Evolutionary conservation across 2,888 invertebrate species (phyloP), one percentile per base, ranked within the genome.

Genomic region (Mythimna ferrago): DNA sequence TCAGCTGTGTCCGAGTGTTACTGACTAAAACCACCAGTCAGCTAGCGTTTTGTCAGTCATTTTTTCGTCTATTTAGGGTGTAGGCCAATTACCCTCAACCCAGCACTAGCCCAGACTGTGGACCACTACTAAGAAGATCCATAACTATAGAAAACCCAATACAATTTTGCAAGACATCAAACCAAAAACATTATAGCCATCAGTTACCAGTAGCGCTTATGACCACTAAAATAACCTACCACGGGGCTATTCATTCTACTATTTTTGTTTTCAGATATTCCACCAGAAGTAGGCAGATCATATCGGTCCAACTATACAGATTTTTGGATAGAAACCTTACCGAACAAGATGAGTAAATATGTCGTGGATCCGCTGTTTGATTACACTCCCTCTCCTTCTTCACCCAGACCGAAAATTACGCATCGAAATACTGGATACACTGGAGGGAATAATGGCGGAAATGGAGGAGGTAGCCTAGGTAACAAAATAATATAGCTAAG

Each of bases 251-350:
- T 11, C 11, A 4, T 44, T 44, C 5, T 48, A 53, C n/a, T n/a
- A 26, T 54, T 71, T 0, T 66, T 54, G 3, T 74, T 72, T 41
- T 7, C 95, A 98, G 99, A 98, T 73, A 97, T 98, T 81, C 98
- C 98, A 5, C 98, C 98, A 0, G 97, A 91, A 57, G 96, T 98
- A 57, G 97, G 97, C 73, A 97, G 97, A 77, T 97, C 98, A 84
- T 99, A 99, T 93, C 97, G 99, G 57, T 96, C 97, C 9, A 97
- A 97, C 80, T 98, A 98, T 88, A 97, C 98, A 89, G 97, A 97
- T 62, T 98, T 98, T 89, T 99, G 99, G 99, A 97, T 98, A 83
- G 97, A 98, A 70, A 97, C 97, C 57, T 96, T 99, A 64, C 99
- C 99, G 0, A 97, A 97, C 82, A 97, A 98, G 84, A 96, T 97